These are phyloP conservation scores for Charina bottae DNA, from an alignment of 2,113 vertebrate genomes.

Conservation along the genomic window DNA sequence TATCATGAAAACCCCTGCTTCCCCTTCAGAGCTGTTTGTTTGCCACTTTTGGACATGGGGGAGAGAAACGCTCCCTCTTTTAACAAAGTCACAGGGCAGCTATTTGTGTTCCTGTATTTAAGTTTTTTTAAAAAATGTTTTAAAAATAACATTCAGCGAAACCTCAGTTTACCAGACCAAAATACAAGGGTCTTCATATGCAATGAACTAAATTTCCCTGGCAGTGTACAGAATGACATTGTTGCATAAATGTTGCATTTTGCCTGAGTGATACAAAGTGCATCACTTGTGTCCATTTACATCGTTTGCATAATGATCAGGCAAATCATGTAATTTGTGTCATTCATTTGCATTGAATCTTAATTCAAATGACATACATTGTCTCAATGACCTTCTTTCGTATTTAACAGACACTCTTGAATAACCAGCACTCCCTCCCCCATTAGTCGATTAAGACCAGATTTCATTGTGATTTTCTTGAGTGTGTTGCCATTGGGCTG, in stretches of 20 bases:
- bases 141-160: neutral
- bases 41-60: neutral
- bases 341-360: neutral
- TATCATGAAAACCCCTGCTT: neutral
- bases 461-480: neutral
- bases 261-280: neutral
- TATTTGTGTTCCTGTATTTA: neutral
- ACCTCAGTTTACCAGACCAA: neutral
- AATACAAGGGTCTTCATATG: neutral
- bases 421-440: too few species aligned
- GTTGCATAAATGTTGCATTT: neutral
- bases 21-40: neutral
- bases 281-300: neutral
- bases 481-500: too few species aligned
- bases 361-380: neutral
- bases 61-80: neutral
- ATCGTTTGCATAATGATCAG: neutral
- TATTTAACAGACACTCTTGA: neutral
- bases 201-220: neutral
- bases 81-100: neutral
- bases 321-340: neutral
- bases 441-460: neutral
- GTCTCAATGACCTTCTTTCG: neutral
- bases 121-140: neutral
- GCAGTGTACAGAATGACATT: neutral